Percentiles rank a stretch among this genome's conserved stretches.
phyloP scores from a whole-genome alignment of 2,113 vertebrate species.

The Oryzias melastigma region DNA sequence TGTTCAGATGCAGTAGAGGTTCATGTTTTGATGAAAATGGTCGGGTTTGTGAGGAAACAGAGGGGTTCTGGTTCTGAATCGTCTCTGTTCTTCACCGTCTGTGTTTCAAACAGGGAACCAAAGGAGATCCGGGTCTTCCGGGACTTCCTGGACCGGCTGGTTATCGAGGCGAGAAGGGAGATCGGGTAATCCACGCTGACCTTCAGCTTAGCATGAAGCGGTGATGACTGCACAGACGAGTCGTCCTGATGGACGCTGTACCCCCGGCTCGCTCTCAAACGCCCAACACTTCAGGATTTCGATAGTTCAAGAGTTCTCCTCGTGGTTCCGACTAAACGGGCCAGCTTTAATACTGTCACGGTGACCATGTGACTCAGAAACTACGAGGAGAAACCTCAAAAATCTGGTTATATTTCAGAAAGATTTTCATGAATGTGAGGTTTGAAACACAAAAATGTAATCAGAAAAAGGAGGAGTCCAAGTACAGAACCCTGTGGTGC shows the following conservation, averaged over 20 bases:
- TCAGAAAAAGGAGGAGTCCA: too few relatives aligned
- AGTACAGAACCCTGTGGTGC: too few relatives aligned
- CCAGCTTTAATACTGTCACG: too few relatives aligned
- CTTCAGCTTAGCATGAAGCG: neutral
- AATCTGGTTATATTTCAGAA: too few relatives aligned
- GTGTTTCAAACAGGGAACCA: slow-evolving; percentile 79
- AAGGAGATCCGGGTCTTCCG: slow-evolving; percentile 86
- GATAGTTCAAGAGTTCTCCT: too few relatives aligned
- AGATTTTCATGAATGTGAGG: too few relatives aligned
- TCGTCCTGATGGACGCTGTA: neutral
- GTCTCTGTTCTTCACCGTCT: slow-evolving; percentile 19
- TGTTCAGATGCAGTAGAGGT: slow-evolving; percentile 5
- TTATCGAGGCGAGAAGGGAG: slow-evolving; percentile 85
- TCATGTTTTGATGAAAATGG: slow-evolving; percentile 39
- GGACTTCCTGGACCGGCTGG: slow-evolving; percentile 91
- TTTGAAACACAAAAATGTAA: too few relatives aligned
- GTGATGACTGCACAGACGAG: neutral
- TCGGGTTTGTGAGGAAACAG: slow-evolving; percentile 44
- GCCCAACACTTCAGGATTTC: neutral
- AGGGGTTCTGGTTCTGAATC: slow-evolving; percentile 17
- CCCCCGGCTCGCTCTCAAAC: neutral
- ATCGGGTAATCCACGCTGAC: slow-evolving; percentile 81
- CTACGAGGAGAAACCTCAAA: too few relatives aligned
- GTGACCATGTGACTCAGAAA: too few relatives aligned
- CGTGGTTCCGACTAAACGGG: too few relatives aligned